These are phyloP conservation scores for Pseudopipra pipra DNA, from an alignment of 2,113 vertebrate genomes.

Conservation along the genomic window DNA sequence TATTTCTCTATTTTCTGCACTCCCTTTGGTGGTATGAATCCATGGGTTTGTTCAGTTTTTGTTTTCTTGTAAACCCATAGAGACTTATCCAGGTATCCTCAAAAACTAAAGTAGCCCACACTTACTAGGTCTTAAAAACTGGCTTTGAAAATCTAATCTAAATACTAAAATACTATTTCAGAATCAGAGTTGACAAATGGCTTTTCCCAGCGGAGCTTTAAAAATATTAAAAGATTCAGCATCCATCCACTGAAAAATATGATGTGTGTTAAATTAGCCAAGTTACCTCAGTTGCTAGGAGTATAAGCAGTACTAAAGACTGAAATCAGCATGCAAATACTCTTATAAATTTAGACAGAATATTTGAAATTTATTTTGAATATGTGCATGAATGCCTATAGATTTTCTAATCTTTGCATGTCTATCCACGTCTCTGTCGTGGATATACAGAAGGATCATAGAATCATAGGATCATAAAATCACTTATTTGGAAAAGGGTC, in stretches of 20 bases:
- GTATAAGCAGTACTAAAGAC: not conserved
- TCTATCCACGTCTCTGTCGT: not conserved
- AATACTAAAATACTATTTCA: not conserved
- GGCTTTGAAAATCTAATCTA: not conserved
- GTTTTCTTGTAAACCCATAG: not conserved
- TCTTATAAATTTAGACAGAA: not conserved
- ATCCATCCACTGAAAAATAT: accelerated
- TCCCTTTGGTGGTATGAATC: not conserved
- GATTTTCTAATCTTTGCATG: not conserved
- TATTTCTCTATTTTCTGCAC: not conserved
- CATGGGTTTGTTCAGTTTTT: not conserved
- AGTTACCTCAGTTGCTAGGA: not conserved
- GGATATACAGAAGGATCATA: not conserved
- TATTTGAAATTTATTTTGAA: not conserved
- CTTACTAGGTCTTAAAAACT: not conserved
- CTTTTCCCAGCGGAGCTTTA: not conserved
- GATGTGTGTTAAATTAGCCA: not conserved
- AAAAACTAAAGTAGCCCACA: not conserved
- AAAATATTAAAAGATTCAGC: not conserved
- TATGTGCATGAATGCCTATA: not conserved
- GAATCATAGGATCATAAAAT: not conserved
- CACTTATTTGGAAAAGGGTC: not conserved
- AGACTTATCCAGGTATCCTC: not conserved
- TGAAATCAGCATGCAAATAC: not conserved
- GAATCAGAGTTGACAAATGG: not conserved